A percentile compares a stretch with the other conserved stretches of the same genome.
phyloP scores from a whole-genome alignment of 2,888 invertebrate species.

The Apotomis betuletana region DNA sequence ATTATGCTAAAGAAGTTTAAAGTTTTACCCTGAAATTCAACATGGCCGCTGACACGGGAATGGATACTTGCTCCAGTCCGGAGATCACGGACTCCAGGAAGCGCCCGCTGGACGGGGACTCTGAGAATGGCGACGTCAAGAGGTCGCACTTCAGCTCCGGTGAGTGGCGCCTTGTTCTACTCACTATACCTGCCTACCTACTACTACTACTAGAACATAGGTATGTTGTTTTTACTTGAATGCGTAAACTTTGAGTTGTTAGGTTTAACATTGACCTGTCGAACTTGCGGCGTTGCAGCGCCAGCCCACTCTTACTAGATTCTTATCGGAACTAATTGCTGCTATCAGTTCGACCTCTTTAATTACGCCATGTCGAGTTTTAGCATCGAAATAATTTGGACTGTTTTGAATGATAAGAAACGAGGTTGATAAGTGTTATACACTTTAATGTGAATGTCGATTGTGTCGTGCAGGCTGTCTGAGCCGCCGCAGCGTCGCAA shows the following conservation, averaged over 20 bases:
- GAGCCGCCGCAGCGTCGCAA: conserved; percentile 5
- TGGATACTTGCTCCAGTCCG: conserved; percentile 97
- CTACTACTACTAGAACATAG: conserved; percentile 33
- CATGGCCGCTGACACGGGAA: conserved; percentile 96
- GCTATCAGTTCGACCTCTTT: conserved; percentile 80
- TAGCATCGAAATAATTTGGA: conserved; percentile 49
- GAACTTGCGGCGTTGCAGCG: conserved; percentile 63
- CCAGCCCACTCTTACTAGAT: conserved; percentile 69
- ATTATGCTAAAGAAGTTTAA: conserved; percentile 83
- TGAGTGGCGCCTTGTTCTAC: conserved; percentile 76
- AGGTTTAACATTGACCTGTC: conserved; percentile 77
- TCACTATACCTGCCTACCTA: conserved; percentile 51
- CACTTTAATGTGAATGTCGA: conserved; percentile 16
- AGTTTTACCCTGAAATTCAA: conserved; percentile 85
- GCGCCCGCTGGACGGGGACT: conserved; percentile 93
- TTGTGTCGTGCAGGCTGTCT: conserved; percentile 16
- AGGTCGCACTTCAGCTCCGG: conserved; percentile 96
- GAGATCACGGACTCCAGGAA: conserved; percentile 96
- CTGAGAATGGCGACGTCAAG: conserved; percentile 94
- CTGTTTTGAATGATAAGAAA: conserved; percentile 41
- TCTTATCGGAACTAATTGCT: conserved; percentile 73
- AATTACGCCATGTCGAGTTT: conserved; percentile 64
- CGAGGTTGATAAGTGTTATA: conserved; percentile 33
- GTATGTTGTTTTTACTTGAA: conserved; percentile 61
- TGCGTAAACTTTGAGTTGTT: conserved; percentile 73